Evolutionary conservation across 1,140 invertebrate species (phyloP), one percentile per base, ranked within the genome.

Genomic region (Latrodectus geometricus): DNA sequence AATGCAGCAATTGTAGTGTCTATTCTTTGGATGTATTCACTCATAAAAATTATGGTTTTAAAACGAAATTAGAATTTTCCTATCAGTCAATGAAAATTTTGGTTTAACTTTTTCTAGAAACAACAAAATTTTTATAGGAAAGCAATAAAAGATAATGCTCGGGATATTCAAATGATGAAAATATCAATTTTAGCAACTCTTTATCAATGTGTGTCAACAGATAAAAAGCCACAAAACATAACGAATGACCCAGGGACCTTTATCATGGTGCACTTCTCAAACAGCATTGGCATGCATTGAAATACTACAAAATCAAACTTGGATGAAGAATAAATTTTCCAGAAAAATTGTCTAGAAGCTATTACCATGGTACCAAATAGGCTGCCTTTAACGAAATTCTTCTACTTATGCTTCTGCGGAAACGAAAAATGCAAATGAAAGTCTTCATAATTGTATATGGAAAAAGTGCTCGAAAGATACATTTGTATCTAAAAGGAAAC

Each of bases 91-190:
- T 61, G 2, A 14, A 3, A 61, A 61, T 14, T 61, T 14, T 3
- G 5, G 5, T 35, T 35, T 3, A 35, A 35, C 5, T 35, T 35
- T 35, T 35, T 79, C 1, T 79, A 23, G 77, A 68, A 35, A 50
- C n/a, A 17, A 68, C 61, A 68, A 11, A 70, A 70, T 12, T 80
- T n/a, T 35, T 80, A 80, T 52, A 12, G 61, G 20, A 14, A 49
- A 48, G 65, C n/a, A n/a, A 69, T 23, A 69, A 69, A 49, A 68
- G 48, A 80, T 20, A 70, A 80, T 80, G 66, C 66, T 4, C 65
- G 48, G 7, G 78, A 80, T 69, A 35, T 80, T 35, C 5, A 14
- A 9, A 12, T 21, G n/a, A 78, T 4, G 61, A 80, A 69, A 49
- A 52, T 9, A 8, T 20, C 78, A 49, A 50, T 69, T 11, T 80